A percentile compares a stretch with the other conserved stretches of the same genome.
These are phyloP conservation scores for Diplosoma virens DNA, from an alignment of 23 tunicate species.

Conservation along the genomic window DNA sequence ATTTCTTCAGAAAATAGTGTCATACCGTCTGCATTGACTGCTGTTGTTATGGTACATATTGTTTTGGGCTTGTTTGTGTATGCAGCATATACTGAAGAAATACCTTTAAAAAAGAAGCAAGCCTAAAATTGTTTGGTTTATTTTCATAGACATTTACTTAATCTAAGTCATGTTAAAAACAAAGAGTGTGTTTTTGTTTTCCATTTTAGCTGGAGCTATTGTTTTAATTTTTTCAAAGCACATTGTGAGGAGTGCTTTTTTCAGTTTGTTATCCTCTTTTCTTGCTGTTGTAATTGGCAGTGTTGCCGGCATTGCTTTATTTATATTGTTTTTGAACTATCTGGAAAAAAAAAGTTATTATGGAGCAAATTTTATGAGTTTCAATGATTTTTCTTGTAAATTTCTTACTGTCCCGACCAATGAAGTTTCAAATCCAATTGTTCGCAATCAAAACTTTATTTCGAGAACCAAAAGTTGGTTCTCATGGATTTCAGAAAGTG, in stretches of 20 bases:
- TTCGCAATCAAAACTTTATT: neutral
- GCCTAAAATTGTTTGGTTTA: conserved; percentile 66
- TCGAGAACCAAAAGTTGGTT: neutral
- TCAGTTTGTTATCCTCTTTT: conserved; percentile 1
- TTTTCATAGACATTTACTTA: too few relatives aligned
- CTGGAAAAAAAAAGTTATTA: conserved; percentile 3
- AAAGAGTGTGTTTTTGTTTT: too few relatives aligned
- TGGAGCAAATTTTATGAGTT: neutral
- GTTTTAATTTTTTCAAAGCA: neutral
- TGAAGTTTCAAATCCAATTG: neutral
- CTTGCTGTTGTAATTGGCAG: conserved; percentile 15
- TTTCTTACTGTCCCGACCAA: neutral
- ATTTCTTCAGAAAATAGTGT: conserved; percentile 39
- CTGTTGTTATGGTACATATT: conserved; percentile 82
- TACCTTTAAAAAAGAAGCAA: conserved; percentile 55
- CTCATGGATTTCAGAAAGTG: neutral
- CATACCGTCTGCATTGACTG: conserved; percentile 78
- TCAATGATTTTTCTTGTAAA: neutral
- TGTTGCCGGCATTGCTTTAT: neutral
- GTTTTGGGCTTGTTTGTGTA: conserved; percentile 69
- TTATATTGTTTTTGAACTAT: conserved; percentile 9
- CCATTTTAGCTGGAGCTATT: neutral
- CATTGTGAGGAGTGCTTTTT: neutral
- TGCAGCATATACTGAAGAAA: conserved; percentile 80
- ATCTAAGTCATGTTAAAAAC: too few relatives aligned